Evolutionary conservation across 2,888 invertebrate species (phyloP).

Genomic region (Lysandra bellargus): DNA sequence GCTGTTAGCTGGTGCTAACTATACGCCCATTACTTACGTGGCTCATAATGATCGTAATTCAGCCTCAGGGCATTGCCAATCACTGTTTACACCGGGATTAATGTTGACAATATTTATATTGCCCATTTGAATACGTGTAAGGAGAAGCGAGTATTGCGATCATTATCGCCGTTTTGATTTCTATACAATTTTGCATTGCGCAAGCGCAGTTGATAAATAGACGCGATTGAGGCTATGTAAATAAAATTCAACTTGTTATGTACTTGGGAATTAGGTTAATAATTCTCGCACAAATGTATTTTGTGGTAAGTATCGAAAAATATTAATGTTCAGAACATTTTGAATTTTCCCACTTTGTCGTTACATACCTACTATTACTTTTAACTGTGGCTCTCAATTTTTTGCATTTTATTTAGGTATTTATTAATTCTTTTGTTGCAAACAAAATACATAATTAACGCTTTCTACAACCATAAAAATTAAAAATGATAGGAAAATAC

Average conservation of each 20-base stretch:
- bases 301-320: not conserved
- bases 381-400: too few species aligned
- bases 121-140: constrained; percentile 22
- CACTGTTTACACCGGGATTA: constrained; percentile 19
- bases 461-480: too few species aligned
- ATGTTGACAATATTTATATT: constrained; percentile 28
- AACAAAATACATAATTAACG: too few species aligned
- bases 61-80: constrained; percentile 21
- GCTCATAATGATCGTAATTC: constrained; percentile 24
- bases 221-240: constrained; percentile 2
- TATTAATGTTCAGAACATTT: not conserved
- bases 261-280: not conserved
- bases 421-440: too few species aligned
- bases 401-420: too few species aligned
- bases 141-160: constrained; percentile 19
- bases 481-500: not conserved
- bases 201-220: constrained; percentile 15
- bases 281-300: not conserved
- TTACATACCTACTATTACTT: too few species aligned
- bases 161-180: constrained; percentile 16
- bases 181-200: constrained; percentile 1
- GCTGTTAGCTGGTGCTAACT: constrained; percentile 2
- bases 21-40: not conserved
- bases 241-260: not conserved
- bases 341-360: too few species aligned